Evolutionary conservation across 2,797 vertebrate genomes (phyloP), one percentile per base, ranked within the genome.

Genomic region (Schizothorax lantsangensis): DNA sequence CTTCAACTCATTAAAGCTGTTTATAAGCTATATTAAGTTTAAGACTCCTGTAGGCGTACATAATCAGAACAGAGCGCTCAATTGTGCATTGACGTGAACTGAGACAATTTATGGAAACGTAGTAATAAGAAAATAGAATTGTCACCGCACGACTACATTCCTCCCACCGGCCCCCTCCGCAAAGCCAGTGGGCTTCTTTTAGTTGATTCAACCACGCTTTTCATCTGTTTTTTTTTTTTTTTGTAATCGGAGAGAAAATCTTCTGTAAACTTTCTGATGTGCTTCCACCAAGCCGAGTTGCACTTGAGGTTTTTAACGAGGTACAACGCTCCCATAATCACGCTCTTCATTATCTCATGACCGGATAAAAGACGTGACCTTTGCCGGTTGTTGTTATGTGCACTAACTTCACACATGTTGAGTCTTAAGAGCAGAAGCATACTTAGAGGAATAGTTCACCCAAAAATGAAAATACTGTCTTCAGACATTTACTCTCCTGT

Each of bases 11-110:
- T 95, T 94, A 94, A 92, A 90, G 94, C 93, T 94, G 93, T 94
- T 95, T 94, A 92, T 92, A 90, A 91, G 90, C 87, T 91, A 92
- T 94, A 94, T 94, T 93, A 93, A 92, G 92, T 94, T 93, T 93
- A 86, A 92, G 88, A 86, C 88, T 88, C 86, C 89, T 87, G 94
- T 94, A 93, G 94, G 94, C 89, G 93, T 94, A 68, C 90, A 91
- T 93, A 93, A 94, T 94, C 93, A 94, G 94, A 93, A 92, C 83
- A 88, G 89, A 92, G 89, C 88, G 89, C 92, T 84, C 79, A 52
- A 82, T 77, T 81, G 73, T 85, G 89, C 84, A 15, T 83, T 86
- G 90, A 91, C 84, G 89, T 91, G 86, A 79, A 92, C 89, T 66
- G 87, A 93, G 91, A 89, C 52, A 82, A 93, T 92, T 87, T 91